A percentile compares a stretch with the other conserved stretches of the same genome.
phyloP scores from a whole-genome alignment of 2,797 vertebrate genomes.

The Silurus aristotelis region DNA sequence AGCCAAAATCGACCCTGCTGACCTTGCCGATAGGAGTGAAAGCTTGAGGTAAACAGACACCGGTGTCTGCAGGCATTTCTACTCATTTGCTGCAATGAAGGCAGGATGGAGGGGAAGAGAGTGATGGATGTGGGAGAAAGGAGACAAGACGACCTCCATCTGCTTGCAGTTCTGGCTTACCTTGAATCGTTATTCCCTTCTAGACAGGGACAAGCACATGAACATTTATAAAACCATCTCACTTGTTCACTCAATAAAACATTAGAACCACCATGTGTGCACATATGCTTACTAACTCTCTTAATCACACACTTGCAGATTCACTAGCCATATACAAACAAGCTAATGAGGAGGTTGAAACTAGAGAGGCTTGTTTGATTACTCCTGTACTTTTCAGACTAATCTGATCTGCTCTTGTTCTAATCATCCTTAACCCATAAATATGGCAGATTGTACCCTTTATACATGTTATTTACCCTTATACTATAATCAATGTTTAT shows the following conservation, averaged over 20 bases:
- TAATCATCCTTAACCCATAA: not conserved
- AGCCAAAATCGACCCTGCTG: slow-evolving; percentile 60
- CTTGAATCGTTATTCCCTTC: slow-evolving; percentile 59
- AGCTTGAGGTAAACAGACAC: slow-evolving; percentile 50
- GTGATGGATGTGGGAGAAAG: slow-evolving; percentile 55
- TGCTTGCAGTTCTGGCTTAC: slow-evolving; percentile 54
- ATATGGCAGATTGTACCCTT: too few species aligned
- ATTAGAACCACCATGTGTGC: not conserved
- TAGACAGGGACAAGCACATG: not conserved
- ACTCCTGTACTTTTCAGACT: slow-evolving; percentile 9
- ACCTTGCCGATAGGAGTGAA: slow-evolving; percentile 67
- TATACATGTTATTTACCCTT: not conserved
- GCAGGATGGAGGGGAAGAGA: slow-evolving; percentile 39
- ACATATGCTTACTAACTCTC: not conserved
- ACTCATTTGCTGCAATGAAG: slow-evolving; percentile 27
- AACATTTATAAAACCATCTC: not conserved
- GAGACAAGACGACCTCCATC: slow-evolving; percentile 69
- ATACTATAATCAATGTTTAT: too few species aligned
- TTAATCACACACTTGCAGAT: not conserved
- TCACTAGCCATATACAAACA: slow-evolving; percentile 17
- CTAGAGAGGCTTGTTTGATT: not conserved
- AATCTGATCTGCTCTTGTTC: slow-evolving; percentile 7
- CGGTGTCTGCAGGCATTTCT: slow-evolving; percentile 57
- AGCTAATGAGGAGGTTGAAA: not conserved
- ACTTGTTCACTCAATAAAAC: not conserved